Evolutionary conservation across 2,888 invertebrate genomes (phyloP).

Genomic region (Argyresthia goedartella): DNA sequence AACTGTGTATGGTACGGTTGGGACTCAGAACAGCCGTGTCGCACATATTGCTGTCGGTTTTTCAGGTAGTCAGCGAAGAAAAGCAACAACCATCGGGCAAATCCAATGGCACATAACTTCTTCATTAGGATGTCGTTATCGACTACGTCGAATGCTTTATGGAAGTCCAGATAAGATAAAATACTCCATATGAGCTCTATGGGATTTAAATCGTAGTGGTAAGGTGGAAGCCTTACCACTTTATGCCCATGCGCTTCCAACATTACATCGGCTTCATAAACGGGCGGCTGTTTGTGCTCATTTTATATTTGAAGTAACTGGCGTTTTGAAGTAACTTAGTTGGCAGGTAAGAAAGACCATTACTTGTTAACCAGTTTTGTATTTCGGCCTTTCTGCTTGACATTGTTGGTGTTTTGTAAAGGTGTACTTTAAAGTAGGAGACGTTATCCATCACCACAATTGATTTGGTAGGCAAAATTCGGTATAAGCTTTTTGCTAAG

Average conservation of each 20-base stretch:
- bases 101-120: too few species aligned
- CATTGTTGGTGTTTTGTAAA: not conserved
- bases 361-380: not conserved
- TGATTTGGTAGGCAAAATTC: not conserved
- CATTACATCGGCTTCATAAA: constrained; percentile 17
- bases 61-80: too few species aligned
- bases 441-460: constrained; percentile 5
- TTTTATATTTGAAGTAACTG: constrained; percentile 6
- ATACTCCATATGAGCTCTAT: constrained; percentile 16
- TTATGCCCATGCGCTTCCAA: constrained; percentile 12
- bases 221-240: constrained; percentile 16
- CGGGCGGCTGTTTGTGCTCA: constrained; percentile 6
- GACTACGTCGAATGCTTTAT: too few species aligned
- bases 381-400: not conserved
- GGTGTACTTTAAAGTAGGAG: not conserved
- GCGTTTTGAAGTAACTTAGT: not conserved
- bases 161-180: too few species aligned
- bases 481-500: constrained; percentile 3
- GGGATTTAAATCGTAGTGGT: constrained; percentile 20
- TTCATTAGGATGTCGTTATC: too few species aligned
- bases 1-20: too few species aligned
- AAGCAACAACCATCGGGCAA: too few species aligned
- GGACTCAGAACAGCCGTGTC: too few species aligned
- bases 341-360: not conserved
- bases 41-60: too few species aligned